phyloP scores from a whole-genome alignment of 1,140 invertebrate genomes.

The Paralvinella palmiformis region DNA sequence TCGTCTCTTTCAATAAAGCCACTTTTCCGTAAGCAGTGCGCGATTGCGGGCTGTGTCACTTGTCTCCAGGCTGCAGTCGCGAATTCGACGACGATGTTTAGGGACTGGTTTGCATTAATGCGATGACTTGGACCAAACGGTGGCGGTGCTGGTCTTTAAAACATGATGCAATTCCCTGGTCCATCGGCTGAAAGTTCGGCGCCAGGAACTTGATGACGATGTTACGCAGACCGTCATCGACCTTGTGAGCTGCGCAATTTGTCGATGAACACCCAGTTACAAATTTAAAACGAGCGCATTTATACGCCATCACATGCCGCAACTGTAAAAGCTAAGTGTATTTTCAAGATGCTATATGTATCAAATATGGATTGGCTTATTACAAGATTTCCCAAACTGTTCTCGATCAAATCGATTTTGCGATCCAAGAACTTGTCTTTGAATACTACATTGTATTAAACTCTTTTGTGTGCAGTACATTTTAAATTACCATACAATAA shows the following conservation, averaged over 20 bases:
- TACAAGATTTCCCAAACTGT: no score
- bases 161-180: neutral
- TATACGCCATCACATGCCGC: no score
- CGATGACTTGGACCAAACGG: slow-evolving; percentile 4
- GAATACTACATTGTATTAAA: no score
- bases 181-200: no score
- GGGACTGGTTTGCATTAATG: slow-evolving; percentile 1
- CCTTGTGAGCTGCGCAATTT: slow-evolving; percentile 2
- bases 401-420: no score
- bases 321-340: no score
- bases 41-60: neutral
- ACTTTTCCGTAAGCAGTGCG: slow-evolving; percentile 4
- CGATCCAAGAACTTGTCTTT: no score
- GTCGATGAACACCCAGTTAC: neutral
- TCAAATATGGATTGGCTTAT: no score
- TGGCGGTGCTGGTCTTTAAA: slow-evolving; percentile 1
- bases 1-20: slow-evolving; percentile 2
- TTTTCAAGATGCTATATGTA: no score
- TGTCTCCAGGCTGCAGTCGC: slow-evolving; percentile 3
- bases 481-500: no score
- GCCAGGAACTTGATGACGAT: neutral
- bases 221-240: slow-evolving; percentile 4
- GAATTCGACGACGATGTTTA: neutral
- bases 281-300: no score
- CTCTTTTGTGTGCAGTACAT: no score